Evolutionary conservation across 2,797 vertebrate genomes (phyloP), one percentile per base, ranked within the genome.

Genomic region (Schizothorax lantsangensis): DNA sequence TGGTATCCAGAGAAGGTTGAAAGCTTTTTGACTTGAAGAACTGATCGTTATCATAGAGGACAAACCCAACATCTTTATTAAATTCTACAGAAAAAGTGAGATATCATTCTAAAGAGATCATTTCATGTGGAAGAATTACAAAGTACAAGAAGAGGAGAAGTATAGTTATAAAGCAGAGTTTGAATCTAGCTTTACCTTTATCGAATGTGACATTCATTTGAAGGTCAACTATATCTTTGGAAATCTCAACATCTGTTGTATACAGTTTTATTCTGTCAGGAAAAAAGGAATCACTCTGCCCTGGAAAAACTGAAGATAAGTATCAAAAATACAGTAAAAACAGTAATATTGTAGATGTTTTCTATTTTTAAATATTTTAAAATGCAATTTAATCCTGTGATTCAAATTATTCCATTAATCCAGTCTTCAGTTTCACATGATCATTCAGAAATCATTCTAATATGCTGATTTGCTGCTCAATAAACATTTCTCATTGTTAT

Each of bases 1-100:
- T 85, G 49, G 79, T 81, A 15, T 45, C 17, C 54, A 40, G 59
- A 0, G 9, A 66, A 3, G 38, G 23, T 2, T 14, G 49, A 87
- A 90, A 93, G 49, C 1, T 2, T 4, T 49, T 77, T 0, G 95
- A 94, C 33, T n/a, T 83, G 87, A 95, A 95, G 83, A 95, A 94
- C 0, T 57, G 88, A 78, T 92, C 88, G 0, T 92, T 95, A 84
- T 93, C 93, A 86, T 95, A 95, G 54, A 95, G 91, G 15, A 95
- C 91, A 21, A 95, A 94, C 6, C 94, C 93, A 79, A 94, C 8
- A 0, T 89, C 90, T 26, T 86, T 8, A 3, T 66, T 26, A 0
- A 87, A 47, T 4, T 36, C 79, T 68, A 73, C 26, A 47, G 1
- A 82, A 26, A 73, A 0, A 40, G 3, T 71, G 38, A 86, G 12